These are phyloP conservation scores for Balaeniceps rex DNA, from an alignment of 2,113 vertebrate genomes.

Conservation along the genomic window DNA sequence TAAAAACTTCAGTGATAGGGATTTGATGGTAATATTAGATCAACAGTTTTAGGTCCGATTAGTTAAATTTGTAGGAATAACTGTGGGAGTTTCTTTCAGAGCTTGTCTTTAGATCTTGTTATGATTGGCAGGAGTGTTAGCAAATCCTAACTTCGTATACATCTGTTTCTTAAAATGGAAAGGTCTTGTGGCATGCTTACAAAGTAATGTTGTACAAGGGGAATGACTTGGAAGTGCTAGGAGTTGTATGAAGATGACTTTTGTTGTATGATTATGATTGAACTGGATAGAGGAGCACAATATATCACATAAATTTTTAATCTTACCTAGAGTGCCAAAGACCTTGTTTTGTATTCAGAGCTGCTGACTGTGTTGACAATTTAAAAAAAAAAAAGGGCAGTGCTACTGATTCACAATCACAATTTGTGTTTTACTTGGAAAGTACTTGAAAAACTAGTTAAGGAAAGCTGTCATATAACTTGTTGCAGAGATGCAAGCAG, in stretches of 20 bases:
- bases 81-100: not conserved
- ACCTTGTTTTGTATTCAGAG: not conserved
- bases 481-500: not conserved
- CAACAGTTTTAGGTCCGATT: not conserved
- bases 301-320: not conserved
- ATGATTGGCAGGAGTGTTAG: not conserved
- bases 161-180: not conserved
- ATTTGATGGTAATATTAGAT: not conserved
- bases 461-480: not conserved
- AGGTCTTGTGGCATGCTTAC: not conserved
- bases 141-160: not conserved
- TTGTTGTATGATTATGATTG: not conserved
- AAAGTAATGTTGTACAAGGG: not conserved
- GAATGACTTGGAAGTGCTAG: not conserved
- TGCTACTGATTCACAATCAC: not conserved
- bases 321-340: not conserved
- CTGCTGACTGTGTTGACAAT: not conserved
- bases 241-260: not conserved
- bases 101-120: not conserved
- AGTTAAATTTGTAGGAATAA: not conserved
- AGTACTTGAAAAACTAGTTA: not conserved
- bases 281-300: not conserved
- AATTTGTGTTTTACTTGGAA: not conserved
- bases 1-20: not conserved
- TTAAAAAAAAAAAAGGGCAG: too few relatives aligned